These are phyloP conservation scores for Branchellion lobata DNA, from an alignment of 2,888 invertebrate genomes.

Conservation along the genomic window DNA sequence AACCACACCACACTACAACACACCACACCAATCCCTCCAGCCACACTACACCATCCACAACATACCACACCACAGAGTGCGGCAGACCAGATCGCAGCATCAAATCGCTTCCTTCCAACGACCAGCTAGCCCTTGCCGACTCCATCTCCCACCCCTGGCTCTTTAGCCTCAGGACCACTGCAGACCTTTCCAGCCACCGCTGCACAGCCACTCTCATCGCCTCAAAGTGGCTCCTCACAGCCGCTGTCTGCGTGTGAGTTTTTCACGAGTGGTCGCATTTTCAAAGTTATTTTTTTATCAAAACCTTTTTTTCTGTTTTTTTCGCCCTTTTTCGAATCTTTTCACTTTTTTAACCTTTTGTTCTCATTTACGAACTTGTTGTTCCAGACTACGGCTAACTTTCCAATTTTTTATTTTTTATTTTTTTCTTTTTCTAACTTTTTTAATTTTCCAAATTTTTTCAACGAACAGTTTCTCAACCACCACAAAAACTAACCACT, in stretches of 20 bases:
- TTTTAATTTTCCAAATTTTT: constrained; percentile 1
- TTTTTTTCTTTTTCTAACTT: no score
- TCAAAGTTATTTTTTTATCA: no score
- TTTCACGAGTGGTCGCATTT: no score
- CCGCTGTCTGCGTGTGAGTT: constrained; percentile 41
- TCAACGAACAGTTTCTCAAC: background rate
- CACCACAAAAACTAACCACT: no score
- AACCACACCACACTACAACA: background rate
- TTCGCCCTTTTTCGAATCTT: background rate
- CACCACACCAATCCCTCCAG: background rate
- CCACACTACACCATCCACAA: no score
- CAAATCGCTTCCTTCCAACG: background rate
- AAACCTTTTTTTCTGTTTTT: no score
- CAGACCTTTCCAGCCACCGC: constrained; percentile 5
- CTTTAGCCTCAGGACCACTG: constrained; percentile 23
- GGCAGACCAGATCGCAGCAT: constrained; percentile 11
- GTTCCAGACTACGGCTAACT: no score
- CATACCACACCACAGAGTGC: constrained; percentile 2
- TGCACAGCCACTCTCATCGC: constrained; percentile 32
- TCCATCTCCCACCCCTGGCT: constrained; percentile 33
- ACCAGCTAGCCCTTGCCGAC: background rate
- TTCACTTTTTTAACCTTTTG: background rate
- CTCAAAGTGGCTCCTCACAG: constrained; percentile 31
- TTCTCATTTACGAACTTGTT: no score
- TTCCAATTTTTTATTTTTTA: no score